Base-by-base conservation (phyloP, 1,140 invertebrate genomes). In the Drosophila lacertosa region DNA sequence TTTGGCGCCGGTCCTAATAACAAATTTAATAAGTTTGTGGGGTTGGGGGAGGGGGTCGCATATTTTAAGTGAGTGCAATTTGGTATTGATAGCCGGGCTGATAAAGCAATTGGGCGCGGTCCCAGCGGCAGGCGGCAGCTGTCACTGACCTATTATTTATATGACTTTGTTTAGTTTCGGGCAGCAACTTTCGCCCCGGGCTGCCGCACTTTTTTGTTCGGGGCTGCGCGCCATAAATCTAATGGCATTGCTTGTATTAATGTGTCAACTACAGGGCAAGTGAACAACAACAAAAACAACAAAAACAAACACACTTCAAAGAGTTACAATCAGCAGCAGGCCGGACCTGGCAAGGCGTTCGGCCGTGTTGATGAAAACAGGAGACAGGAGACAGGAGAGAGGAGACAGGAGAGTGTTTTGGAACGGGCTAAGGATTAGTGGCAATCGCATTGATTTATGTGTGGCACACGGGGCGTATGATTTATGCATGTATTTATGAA, bases 1-100 rank as follows among this genome's bases (percentile, higher is more conserved):
- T 40, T 26, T 15, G 35, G 22, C 18, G 7, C 7, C 18, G 20
- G 40, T 9, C 33, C 29, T 18, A 24, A 58, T 33, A 44, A 44
- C 16, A 78, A 65, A 51, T 64, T 69, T 74, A 63, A 78, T 42
- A 57, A 42, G 37, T 44, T 58, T 35, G 9, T n/a, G n/a, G n/a
- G 11, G 4, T 18, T 51, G 33, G 13, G 20, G 4, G 18, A 10
- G 6, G 18, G n/a, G 20, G 9, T 15, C 13, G 50, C 66, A 83
- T 71, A 78, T 74, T 83, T 84, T 76, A 73, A 76, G 72, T 71
- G 67, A 80, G 53, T 84, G 75, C 80, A 83, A 80, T 83, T 84
- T 86, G 72, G 33, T 86, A 86, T 84, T 84, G 81, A 84, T 80
- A 73, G 81, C 47, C 44, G 11, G 64, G 72, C 44, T 70, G 67